Conservation (phyloP, 2,113 vertebrate species). For the Bufo bufo region DNA sequence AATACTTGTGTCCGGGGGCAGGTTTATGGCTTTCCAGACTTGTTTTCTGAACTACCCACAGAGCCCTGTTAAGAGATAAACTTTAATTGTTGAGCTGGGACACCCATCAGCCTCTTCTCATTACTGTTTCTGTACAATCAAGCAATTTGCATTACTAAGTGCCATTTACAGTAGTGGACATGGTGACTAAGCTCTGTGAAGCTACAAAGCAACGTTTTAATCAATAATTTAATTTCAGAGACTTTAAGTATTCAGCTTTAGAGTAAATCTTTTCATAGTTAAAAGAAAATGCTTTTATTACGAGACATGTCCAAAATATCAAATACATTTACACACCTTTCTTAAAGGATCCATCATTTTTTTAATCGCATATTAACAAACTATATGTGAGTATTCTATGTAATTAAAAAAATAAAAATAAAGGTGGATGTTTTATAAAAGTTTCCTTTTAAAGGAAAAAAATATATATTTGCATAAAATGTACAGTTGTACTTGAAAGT, state of each 20-base stretch:
- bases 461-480: no score
- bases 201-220: conserved; percentile 13
- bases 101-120: conserved; percentile 24
- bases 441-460: no score
- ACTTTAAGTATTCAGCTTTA: background rate
- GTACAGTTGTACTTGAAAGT: no score
- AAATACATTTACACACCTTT: background rate
- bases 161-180: conserved; percentile 3
- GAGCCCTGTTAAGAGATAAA: conserved; percentile 15
- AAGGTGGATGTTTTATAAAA: no score
- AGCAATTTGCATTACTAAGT: conserved; percentile 23
- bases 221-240: conserved; percentile 18
- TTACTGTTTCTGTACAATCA: conserved; percentile 5
- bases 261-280: background rate
- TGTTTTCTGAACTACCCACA: background rate
- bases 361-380: no score
- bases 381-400: no score
- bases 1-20: conserved; percentile 7
- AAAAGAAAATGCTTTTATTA: no score
- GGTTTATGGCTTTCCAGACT: conserved; percentile 4
- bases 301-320: background rate
- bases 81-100: conserved; percentile 27
- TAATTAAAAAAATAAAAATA: no score
- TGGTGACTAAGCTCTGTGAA: conserved; percentile 14
- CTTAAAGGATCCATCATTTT: background rate